phyloP scores from a whole-genome alignment of 23 tunicate species.

The Ascidia mentula region DNA sequence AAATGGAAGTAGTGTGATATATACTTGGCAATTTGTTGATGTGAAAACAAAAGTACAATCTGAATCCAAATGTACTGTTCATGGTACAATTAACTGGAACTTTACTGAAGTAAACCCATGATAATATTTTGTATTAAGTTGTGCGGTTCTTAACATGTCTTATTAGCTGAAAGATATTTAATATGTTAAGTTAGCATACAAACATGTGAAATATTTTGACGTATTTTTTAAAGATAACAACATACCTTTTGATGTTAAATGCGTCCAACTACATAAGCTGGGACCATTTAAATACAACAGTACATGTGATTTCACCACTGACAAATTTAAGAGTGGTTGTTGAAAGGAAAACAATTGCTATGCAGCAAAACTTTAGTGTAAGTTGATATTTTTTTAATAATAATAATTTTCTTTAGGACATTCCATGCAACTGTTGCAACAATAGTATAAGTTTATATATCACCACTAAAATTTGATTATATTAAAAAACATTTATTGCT shows the following conservation, averaged over 20 bases:
- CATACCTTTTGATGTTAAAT: conserved; percentile 35
- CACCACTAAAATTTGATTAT: too few species aligned
- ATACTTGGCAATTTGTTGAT: conserved; percentile 55
- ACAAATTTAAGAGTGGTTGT: conserved; percentile 7
- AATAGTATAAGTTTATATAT: too few species aligned
- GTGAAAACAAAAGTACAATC: conserved; percentile 8
- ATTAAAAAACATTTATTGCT: too few species aligned
- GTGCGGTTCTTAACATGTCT: too few species aligned
- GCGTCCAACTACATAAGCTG: conserved; percentile 21
- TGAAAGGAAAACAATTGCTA: background rate
- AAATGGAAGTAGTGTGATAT: conserved; percentile 56
- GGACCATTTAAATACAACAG: conserved; percentile 21
- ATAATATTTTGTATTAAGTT: too few species aligned
- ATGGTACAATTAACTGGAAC: conserved; percentile 23
- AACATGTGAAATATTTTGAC: too few species aligned
- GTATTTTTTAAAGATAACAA: conserved; percentile 28
- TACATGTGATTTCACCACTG: conserved; percentile 37
- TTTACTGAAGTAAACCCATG: conserved; percentile 44
- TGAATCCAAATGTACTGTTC: conserved; percentile 16
- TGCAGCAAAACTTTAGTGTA: background rate
- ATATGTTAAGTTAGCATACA: too few species aligned
- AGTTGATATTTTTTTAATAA: background rate
- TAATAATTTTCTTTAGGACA: background rate
- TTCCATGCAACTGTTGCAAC: too few species aligned
- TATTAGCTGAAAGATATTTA: too few species aligned